Percentiles rank a stretch among this genome's conserved stretches.
Evolutionary conservation across 92 coral and sea anemone genomes (phyloP).

Genomic region (Epizoanthus scotinus): DNA sequence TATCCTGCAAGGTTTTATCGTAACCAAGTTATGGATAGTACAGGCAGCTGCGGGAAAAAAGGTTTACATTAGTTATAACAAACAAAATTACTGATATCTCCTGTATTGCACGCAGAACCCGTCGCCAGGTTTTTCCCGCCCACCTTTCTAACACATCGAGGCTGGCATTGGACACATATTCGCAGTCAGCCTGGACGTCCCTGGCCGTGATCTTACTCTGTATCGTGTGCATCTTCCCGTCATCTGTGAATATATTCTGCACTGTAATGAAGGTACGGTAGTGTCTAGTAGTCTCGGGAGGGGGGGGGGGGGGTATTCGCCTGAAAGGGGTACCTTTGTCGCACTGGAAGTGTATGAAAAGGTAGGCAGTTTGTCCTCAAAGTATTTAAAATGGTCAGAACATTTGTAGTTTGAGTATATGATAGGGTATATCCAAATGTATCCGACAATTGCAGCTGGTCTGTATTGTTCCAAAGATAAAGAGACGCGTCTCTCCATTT

Average conservation of each 20-base stretch:
- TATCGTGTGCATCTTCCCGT: neutral
- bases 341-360: no score
- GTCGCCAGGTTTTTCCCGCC: constrained; percentile 16
- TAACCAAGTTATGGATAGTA: neutral
- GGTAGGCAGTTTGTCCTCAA: no score
- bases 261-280: constrained; percentile 2
- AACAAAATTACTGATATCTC: neutral
- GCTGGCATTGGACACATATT: constrained; percentile 22
- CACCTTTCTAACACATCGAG: constrained; percentile 24
- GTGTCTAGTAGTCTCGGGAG: no score
- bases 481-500: no score
- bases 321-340: no score
- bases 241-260: neutral
- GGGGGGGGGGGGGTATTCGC: no score
- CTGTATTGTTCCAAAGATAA: no score
- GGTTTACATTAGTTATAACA: neutral
- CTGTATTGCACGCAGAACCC: constrained; percentile 4
- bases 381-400: no score
- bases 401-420: no score
- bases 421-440: no score
- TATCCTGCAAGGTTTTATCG: no score
- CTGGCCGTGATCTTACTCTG: constrained; percentile 14
- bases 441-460: no score
- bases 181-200: neutral
- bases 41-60: neutral